Conservation (phyloP, 2,888 invertebrate species). For the Sipha maydis region DNA sequence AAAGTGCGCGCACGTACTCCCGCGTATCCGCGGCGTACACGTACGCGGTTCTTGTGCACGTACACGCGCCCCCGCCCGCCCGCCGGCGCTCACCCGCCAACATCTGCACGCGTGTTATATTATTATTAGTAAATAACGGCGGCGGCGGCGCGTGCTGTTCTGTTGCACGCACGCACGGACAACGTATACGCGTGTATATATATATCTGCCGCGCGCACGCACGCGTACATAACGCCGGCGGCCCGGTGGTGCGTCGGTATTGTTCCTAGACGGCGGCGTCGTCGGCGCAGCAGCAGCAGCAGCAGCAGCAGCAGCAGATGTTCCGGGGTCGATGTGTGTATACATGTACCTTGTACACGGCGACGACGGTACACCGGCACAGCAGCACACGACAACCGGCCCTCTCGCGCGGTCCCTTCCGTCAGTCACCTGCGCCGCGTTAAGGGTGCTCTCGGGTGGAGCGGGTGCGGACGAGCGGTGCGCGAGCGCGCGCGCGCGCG, state of each 20-base stretch:
- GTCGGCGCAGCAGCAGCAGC: neutral
- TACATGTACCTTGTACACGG: neutral
- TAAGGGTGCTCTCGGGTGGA: neutral
- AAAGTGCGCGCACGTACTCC: neutral
- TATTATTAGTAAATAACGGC: conserved; percentile 41
- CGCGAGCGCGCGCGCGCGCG: neutral
- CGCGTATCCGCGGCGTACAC: neutral
- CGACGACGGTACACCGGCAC: neutral
- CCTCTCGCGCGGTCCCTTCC: neutral
- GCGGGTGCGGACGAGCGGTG: neutral
- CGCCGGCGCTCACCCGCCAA: neutral
- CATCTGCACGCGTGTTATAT: conserved; percentile 33
- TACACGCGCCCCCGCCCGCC: too few species aligned
- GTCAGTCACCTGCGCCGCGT: conserved; percentile 5
- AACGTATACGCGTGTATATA: neutral
- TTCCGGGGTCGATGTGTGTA: neutral
- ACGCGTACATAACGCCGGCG: neutral
- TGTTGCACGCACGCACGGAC: neutral
- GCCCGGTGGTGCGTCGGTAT: conserved; percentile 26
- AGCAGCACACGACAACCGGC: conserved; percentile 2
- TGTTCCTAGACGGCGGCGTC: conserved; percentile 8
- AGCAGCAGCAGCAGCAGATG: neutral
- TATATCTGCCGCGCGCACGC: neutral
- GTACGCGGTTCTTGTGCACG: neutral
- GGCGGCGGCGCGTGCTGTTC: conserved; percentile 10